These are phyloP conservation scores for Chelidonichthys spinosus DNA, from an alignment of 2,797 vertebrate genomes.

Conservation along the genomic window DNA sequence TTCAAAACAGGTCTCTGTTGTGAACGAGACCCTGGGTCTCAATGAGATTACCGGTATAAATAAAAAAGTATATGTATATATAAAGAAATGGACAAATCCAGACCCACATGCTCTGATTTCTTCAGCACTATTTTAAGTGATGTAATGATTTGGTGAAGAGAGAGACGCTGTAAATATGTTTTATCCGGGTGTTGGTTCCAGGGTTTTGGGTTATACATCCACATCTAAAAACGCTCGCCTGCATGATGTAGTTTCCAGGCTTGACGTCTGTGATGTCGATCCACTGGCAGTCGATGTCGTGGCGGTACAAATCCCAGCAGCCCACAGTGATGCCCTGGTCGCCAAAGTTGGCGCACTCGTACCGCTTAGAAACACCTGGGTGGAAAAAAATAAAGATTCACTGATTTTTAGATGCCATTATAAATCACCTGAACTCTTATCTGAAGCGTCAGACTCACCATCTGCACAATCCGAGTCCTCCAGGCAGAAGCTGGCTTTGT, in stretches of 20 bases:
- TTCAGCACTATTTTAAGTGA: no score
- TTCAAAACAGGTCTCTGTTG: no score
- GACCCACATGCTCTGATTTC: no score
- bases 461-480: slow-evolving; percentile 96
- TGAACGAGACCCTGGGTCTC: no score
- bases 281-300: slow-evolving; percentile 99
- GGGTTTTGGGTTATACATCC: no score
- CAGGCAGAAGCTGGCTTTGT: slow-evolving; percentile 98
- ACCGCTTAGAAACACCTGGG: slow-evolving; percentile 92
- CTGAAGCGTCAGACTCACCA: slow-evolving; percentile 79
- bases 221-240: slow-evolving; percentile 79
- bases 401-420: background rate
- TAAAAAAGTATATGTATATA: no score
- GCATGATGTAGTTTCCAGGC: slow-evolving; percentile 96
- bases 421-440: background rate
- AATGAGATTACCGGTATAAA: no score
- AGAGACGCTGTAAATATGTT: no score
- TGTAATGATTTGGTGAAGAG: no score
- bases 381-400: accelerated
- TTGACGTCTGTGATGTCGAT: slow-evolving; percentile 96
- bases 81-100: no score
- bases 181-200: no score
- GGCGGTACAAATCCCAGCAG: slow-evolving; percentile 97
- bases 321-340: slow-evolving; percentile 98
- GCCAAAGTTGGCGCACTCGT: slow-evolving; percentile 98